phyloP scores from a whole-genome alignment of 2,797 vertebrate genomes.

The Aulostomus chinensis region DNA sequence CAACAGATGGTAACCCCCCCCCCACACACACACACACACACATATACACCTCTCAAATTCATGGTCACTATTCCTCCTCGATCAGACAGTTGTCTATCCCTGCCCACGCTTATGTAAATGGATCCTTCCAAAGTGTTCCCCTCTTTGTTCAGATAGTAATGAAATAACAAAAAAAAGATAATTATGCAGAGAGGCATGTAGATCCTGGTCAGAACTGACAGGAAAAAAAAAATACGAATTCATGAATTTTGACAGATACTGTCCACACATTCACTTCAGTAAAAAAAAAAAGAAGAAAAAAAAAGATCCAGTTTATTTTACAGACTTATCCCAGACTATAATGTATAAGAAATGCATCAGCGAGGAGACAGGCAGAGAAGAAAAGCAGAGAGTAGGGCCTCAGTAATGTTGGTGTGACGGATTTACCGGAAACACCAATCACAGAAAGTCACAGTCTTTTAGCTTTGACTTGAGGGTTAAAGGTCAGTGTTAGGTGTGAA shows the following conservation, averaged over 20 bases:
- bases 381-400: too few relatives aligned
- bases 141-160: conserved; percentile 23
- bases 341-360: too few relatives aligned
- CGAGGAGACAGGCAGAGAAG: too few relatives aligned
- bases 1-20: too few relatives aligned
- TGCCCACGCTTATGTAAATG: conserved; percentile 27
- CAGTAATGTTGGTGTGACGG: conserved; percentile 6
- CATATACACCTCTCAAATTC: not conserved
- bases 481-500: conserved; percentile 13
- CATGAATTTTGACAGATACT: conserved; percentile 27
- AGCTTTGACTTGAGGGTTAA: conserved; percentile 24
- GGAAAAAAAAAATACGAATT: too few relatives aligned
- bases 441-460: conserved; percentile 4
- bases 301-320: too few relatives aligned
- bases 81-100: conserved; percentile 27
- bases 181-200: conserved; percentile 6
- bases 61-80: conserved; percentile 16
- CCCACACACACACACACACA: not conserved
- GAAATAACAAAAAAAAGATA: conserved; percentile 27
- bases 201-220: conserved; percentile 11
- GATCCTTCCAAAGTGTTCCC: not conserved
- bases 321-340: too few relatives aligned
- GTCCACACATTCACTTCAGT: conserved; percentile 35
- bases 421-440: conserved; percentile 26
- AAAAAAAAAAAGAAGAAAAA: conserved; percentile 39